phyloP scores from a whole-genome alignment of 2,888 invertebrate genomes.

The Trissonchulus latispiculum region DNA sequence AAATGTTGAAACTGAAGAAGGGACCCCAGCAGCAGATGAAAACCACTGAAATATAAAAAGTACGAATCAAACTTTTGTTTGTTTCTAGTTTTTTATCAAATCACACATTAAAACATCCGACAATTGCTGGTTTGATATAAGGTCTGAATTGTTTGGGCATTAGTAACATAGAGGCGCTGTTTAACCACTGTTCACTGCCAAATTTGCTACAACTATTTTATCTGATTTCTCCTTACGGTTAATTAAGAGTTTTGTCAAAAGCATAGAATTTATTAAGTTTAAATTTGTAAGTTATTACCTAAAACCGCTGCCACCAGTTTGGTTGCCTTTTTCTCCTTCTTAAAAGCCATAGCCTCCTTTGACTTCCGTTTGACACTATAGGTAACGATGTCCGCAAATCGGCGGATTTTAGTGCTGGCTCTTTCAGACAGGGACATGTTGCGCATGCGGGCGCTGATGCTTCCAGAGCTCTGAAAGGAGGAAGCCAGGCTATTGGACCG shows the following conservation, averaged over 20 bases:
- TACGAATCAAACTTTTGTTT: too few relatives aligned
- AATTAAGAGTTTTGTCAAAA: too few relatives aligned
- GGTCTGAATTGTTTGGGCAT: too few relatives aligned
- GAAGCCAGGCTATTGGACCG: background rate
- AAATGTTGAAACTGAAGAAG: slow-evolving; percentile 10
- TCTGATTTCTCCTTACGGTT: too few relatives aligned
- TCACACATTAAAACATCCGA: too few relatives aligned
- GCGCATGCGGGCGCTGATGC: background rate
- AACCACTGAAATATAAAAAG: background rate
- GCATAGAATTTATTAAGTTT: too few relatives aligned
- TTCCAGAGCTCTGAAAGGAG: background rate
- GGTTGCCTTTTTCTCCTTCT: background rate
- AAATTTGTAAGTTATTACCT: too few relatives aligned
- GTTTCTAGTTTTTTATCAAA: too few relatives aligned
- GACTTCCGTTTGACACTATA: background rate
- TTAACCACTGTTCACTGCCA: too few relatives aligned
- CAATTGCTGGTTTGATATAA: too few relatives aligned
- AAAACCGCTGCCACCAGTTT: slow-evolving; percentile 4
- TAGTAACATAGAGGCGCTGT: too few relatives aligned
- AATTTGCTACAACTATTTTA: too few relatives aligned
- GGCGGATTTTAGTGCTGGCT: background rate
- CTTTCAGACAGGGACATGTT: background rate
- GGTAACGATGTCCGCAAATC: background rate
- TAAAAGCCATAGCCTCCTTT: background rate
- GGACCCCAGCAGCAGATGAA: slow-evolving; percentile 5